Percentiles rank a stretch among this genome's conserved stretches.
Evolutionary conservation across 2,888 invertebrate genomes (phyloP).

Genomic region (Ichneumon xanthorius): DNA sequence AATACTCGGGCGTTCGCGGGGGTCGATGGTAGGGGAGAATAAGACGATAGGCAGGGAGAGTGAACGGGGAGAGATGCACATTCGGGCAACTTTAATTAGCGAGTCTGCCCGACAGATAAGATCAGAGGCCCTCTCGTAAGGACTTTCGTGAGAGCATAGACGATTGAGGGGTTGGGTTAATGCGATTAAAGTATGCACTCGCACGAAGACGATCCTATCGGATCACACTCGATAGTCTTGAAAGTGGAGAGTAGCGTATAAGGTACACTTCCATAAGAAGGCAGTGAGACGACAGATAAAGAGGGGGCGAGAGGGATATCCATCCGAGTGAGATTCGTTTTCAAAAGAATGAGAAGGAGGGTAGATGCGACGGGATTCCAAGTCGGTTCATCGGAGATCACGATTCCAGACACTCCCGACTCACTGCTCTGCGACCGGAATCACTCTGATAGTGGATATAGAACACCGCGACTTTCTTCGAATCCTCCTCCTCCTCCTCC

Average conservation of each 20-base stretch:
- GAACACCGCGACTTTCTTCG: background rate
- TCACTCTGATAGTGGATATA: slow-evolving; percentile 23
- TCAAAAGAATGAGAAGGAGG: slow-evolving; percentile 39
- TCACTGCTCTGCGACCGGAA: slow-evolving; percentile 12
- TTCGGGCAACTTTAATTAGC: slow-evolving; percentile 75
- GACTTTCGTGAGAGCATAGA: slow-evolving; percentile 61
- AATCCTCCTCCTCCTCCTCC: background rate
- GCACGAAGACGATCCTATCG: slow-evolving; percentile 72
- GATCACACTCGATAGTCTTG: slow-evolving; percentile 68
- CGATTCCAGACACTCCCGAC: slow-evolving; percentile 22
- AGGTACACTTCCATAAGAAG: slow-evolving; percentile 41
- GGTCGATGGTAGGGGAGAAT: slow-evolving; percentile 11
- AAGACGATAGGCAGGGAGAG: slow-evolving; percentile 12
- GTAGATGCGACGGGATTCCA: slow-evolving; percentile 19
- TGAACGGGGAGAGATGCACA: slow-evolving; percentile 46
- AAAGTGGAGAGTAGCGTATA: slow-evolving; percentile 57
- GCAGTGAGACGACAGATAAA: slow-evolving; percentile 50
- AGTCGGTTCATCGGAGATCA: slow-evolving; percentile 36
- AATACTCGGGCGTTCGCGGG: slow-evolving; percentile 22
- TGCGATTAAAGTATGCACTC: slow-evolving; percentile 76
- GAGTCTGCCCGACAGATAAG: slow-evolving; percentile 69
- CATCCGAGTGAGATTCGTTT: slow-evolving; percentile 41
- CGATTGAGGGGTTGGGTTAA: slow-evolving; percentile 63
- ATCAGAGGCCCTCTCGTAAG: slow-evolving; percentile 65
- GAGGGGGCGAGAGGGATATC: slow-evolving; percentile 11